Conservation (phyloP, 2,113 vertebrate species). For the Atlantisia rogersi region DNA sequence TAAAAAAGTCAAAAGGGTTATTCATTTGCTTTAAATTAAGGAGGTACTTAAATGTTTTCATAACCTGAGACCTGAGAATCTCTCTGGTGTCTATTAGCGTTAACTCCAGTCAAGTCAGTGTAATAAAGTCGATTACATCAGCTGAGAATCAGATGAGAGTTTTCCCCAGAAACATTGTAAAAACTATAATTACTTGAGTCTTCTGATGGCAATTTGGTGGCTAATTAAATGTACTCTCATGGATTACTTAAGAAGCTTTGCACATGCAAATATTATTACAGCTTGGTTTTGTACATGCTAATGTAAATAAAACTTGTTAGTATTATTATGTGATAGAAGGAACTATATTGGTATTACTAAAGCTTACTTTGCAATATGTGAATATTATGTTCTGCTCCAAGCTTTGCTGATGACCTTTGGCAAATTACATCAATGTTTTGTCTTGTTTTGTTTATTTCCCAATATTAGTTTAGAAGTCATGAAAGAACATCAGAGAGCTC, state of each 20-base stretch:
- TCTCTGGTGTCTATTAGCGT: background rate
- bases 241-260: background rate
- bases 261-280: background rate
- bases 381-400: background rate
- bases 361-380: background rate
- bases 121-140: background rate
- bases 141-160: background rate
- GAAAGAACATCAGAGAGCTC: background rate
- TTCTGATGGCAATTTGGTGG: background rate
- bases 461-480: background rate
- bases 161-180: slow-evolving; percentile 2
- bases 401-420: background rate
- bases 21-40: background rate
- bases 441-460: background rate
- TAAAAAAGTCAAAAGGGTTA: background rate
- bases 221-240: slow-evolving; percentile 22
- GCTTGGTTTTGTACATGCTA: background rate
- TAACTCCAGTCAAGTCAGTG: background rate
- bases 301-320: background rate
- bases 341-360: background rate
- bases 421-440: background rate
- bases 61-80: background rate
- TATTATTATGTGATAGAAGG: background rate
- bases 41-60: background rate
- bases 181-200: slow-evolving; percentile 5